Evolutionary conservation across 1,140 invertebrate genomes (phyloP), one percentile per base, ranked within the genome.

Genomic region (Aleiodes sp.): DNA sequence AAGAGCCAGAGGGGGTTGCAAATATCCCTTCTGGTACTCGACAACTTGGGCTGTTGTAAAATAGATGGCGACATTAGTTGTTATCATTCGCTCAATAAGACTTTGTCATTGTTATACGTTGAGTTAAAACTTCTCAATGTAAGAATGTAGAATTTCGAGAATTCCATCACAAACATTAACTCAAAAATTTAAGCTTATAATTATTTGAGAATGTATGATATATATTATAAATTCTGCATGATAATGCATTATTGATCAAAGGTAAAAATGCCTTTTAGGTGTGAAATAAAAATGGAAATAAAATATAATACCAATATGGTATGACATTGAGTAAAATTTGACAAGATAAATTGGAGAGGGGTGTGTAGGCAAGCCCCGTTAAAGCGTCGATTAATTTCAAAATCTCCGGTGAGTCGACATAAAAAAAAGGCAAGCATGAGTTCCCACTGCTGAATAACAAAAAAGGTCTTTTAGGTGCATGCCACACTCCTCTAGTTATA

Each of bases 321-420:
- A 39, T 16, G 14, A 26, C n/a, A 43, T 24, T 28, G 28, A 9
- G 33, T 21, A 35, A 14, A 31, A 2, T 28, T 16, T 19, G 52
- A 52, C 12, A 52, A 16, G 28, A 46, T 19, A 64, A 26, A 59
- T 28, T 37, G 29, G 2, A n/a, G 52, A 61, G 46, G 3, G 10
- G 9, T 46, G 10, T 14, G n/a, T 46, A 16, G 41, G 14, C n/a
- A n/a, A n/a, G n/a, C 12, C 1, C 6, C 46, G 19, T 43, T 68
- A 61, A 46, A 46, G 39, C 10, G 33, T 10, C 39, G 39, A 68
- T 68, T 62, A 68, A 62, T 62, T 52, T 24, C 24, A 10, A 60
- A 68, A 68, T 68, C 37, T 68, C 56, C 65, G 65, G 65, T 68
- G 65, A 68, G 35, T 28, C 7, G 52, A 37, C 65, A 59, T 14